Base-by-base conservation (phyloP, 2,888 invertebrate species). In the Chrysotoxum bicinctum region DNA sequence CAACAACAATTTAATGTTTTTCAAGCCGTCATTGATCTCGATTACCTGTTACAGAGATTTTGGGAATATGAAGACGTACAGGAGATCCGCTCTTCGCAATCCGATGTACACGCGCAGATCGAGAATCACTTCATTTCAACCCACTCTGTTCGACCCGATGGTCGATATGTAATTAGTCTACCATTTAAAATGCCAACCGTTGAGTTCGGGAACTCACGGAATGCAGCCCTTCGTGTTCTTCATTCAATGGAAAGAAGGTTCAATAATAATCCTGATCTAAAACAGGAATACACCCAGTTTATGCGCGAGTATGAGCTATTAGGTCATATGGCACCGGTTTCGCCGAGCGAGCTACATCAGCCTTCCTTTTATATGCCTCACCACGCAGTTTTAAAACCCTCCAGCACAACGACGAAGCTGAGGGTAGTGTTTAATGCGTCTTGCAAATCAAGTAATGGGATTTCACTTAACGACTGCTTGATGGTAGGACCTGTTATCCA, bases 341-440 rank as follows among this genome's bases (percentile, higher is more conserved):
- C 14, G 26, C 26, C 21, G 50, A 23, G 50, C 26, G 32, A 35
- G 6, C 2, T 9, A 5, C 6, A 35, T 12, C 16, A 19, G 14
- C n/a, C 58, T 35, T 32, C 23, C 10, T 60, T n/a, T 14, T 60
- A 60, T 40, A 32, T 40, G 40, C 23, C 60, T 7, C 40, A 40
- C n/a, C 23, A 40, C 8, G 37, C 40, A 9, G 60, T 64, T 9
- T 21, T 32, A 12, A 45, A 64, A 30, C 30, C 43, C n/a, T 62
- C 43, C 9, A 62, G 45, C 62, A 43, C 62, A 10, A 62, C 43
- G 21, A 62, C n/a, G n/a, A n/a, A n/a, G n/a, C n/a, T n/a, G n/a
- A n/a, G n/a, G n/a, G n/a, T n/a, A n/a, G n/a, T n/a, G 14, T 78
- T 78, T 35, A 30, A 72, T 16, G 66, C 64, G 30, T 72, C 78